Percentiles rank a stretch among this genome's conserved stretches.
Evolutionary conservation across 2,797 vertebrate genomes (phyloP).

Genomic region (Poecile montanus): DNA sequence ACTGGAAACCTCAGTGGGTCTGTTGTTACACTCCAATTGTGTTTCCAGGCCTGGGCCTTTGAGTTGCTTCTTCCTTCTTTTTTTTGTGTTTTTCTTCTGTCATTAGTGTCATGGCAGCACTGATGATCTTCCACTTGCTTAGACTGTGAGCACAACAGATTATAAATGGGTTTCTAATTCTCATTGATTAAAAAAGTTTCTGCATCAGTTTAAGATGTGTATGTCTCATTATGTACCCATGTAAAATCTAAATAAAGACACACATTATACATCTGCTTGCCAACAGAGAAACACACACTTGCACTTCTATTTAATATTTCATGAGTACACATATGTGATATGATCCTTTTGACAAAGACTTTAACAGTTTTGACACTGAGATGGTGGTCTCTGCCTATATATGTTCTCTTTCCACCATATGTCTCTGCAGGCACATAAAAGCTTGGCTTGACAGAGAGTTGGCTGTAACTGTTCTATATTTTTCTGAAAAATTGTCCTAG

Average conservation of each 20-base stretch:
- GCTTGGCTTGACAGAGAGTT: neutral
- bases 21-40: neutral
- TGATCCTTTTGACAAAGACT: neutral
- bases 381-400: neutral
- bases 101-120: neutral
- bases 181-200: neutral
- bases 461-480: neutral
- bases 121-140: neutral
- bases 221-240: neutral
- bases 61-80: neutral
- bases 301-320: neutral
- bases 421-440: neutral
- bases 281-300: neutral
- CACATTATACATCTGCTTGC: neutral
- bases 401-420: neutral
- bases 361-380: neutral
- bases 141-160: neutral
- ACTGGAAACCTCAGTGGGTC: slow-evolving; percentile 1
- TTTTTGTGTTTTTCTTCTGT: neutral
- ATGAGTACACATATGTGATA: neutral
- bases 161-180: neutral
- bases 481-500: neutral
- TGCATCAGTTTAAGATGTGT: neutral
- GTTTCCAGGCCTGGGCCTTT: neutral
- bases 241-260: neutral